phyloP scores from a whole-genome alignment of 2,797 vertebrate genomes.

The Falco concolor region DNA sequence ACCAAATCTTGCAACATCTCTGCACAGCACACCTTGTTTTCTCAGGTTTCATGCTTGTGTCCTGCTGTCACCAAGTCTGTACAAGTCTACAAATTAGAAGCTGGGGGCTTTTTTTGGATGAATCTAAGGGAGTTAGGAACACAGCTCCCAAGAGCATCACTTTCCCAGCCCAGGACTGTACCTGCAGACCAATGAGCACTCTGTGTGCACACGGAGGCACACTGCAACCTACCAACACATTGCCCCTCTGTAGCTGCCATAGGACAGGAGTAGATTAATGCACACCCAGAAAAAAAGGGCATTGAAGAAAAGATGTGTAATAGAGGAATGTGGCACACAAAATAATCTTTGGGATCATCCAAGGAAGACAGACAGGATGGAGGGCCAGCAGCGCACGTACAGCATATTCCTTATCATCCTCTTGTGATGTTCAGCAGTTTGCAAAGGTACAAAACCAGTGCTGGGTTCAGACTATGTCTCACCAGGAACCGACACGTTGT shows the following conservation, averaged over 20 bases:
- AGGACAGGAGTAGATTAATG: not conserved
- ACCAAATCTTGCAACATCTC: not conserved
- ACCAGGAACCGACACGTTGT: not conserved
- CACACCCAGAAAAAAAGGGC: not conserved
- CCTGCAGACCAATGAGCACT: not conserved
- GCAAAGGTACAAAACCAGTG: not conserved
- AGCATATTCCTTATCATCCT: not conserved
- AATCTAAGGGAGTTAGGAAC: not conserved
- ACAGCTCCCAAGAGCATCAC: not conserved
- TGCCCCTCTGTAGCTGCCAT: not conserved
- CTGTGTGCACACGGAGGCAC: rapidly evolving
- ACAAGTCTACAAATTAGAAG: not conserved
- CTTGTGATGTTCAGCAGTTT: not conserved
- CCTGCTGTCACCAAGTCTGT: not conserved
- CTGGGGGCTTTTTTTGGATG: not conserved
- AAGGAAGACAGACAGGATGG: not conserved
- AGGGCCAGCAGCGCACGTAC: not conserved
- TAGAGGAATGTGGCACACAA: not conserved
- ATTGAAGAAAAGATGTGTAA: not conserved
- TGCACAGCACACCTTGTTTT: not conserved
- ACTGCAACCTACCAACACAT: not conserved
- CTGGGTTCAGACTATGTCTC: not conserved
- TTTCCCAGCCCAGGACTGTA: not conserved
- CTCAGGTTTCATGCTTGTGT: not conserved
- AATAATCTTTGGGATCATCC: not conserved